Evolutionary conservation across 2,888 invertebrate species (phyloP), one percentile per base, ranked within the genome.

Genomic region (Cheilosia scutellata): DNA sequence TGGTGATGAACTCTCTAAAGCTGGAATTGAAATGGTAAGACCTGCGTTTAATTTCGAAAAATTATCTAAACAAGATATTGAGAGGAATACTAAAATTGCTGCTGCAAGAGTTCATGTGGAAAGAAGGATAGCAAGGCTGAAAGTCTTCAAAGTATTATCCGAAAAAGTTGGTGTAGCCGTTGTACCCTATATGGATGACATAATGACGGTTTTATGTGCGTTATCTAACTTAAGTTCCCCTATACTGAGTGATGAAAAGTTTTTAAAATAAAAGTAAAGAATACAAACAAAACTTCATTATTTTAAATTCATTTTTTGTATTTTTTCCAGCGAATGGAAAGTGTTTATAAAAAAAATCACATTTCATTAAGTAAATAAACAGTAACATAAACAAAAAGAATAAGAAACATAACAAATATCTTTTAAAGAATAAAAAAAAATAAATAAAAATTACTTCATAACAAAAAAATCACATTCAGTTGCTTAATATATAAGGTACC

Each of bases 21-120:
- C 62, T 25, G 74, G 74, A 37, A 31, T 74, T 27, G 63, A 74
- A 33, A 58, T 72, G 51, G 29, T 60, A 11, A 29, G 63, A n/a
- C 63, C 63, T 5, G 11, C 33, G 4, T 20, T 53, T 25, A 13
- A 33, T 11, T 16, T 20, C 3, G 11, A 40, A 40, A 42, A 16
- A 2, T 25, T 29, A 13, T 20, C 53, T 5, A 68, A 68, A 44
- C 1, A 29, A 29, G 70, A 70, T 47, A 7, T 55, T 11, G 44
- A 57, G 20, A 16, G 42, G 1, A 40, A 47, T 20, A 7, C n/a
- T 5, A 11, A 40, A 5, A 70, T 70, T 44, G 47, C 57, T 29
- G 11, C 47, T n/a, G 57, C 57, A 3, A 47, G 57, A 27, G 44
- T 44, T 5, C 42, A 53, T 37, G 44, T 68, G 2, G 57, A 70